These are phyloP conservation scores for Trichomycterus rosablanca DNA, from an alignment of 2,113 vertebrate species.

Conservation along the genomic window DNA sequence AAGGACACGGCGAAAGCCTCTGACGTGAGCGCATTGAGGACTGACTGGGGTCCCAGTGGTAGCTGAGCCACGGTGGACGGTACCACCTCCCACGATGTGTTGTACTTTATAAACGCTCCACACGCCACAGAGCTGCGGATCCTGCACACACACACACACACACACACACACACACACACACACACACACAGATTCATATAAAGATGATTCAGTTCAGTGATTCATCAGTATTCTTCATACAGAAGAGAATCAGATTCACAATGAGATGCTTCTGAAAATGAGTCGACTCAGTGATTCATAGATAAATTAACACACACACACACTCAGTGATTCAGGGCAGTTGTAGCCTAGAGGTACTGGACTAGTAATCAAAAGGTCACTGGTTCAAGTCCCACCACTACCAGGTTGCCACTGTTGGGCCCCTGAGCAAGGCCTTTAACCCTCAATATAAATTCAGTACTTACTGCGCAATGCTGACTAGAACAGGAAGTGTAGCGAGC, in stretches of 20 bases:
- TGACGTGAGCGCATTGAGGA: slow-evolving; percentile 72
- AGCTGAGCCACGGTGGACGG: slow-evolving; percentile 62
- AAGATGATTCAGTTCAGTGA: neutral
- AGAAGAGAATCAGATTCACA: too few species aligned
- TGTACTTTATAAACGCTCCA: slow-evolving; percentile 82
- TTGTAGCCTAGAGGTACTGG: too few species aligned
- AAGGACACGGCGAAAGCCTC: slow-evolving; percentile 88
- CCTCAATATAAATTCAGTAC: slow-evolving; percentile 7
- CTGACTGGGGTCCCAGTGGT: slow-evolving; percentile 51
- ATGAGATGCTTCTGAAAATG: too few species aligned
- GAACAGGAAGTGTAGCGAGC: slow-evolving; percentile 80
- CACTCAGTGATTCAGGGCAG: too few species aligned
- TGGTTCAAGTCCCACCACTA: too few species aligned
- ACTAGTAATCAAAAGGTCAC: too few species aligned
- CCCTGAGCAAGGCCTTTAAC: too few species aligned
- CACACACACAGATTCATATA: neutral
- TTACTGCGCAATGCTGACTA: slow-evolving; percentile 81
- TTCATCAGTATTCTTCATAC: neutral
- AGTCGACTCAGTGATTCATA: too few species aligned
- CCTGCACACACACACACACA: slow-evolving; percentile 56
- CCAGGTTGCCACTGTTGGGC: too few species aligned
- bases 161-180: neutral
- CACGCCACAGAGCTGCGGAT: slow-evolving; percentile 84
- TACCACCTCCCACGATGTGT: slow-evolving; percentile 79
- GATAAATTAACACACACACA: too few species aligned